Evolutionary conservation across 2,888 invertebrate genomes (phyloP), one percentile per base, ranked within the genome.

Genomic region (Leptopilina drosophilae): DNA sequence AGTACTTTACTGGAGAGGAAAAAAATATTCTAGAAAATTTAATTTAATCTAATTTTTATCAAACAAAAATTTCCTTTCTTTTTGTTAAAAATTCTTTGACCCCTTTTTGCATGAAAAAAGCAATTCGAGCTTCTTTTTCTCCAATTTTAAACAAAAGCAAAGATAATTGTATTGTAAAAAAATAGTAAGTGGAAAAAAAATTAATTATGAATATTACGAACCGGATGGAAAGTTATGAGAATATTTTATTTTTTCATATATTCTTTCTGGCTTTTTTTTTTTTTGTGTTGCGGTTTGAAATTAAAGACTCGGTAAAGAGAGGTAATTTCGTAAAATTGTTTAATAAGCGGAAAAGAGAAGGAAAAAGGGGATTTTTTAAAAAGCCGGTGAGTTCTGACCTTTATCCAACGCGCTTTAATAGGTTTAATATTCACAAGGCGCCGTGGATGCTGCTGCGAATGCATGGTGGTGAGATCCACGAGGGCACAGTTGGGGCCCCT

Each of bases 381-480:
- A 20, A 49, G 12, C 49, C 49, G 53, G 53, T 53, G n/a, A 26
- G 20, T 53, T 56, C 67, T 67, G 67, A 53, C 56, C 56, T n/a
- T 56, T 56, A 73, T 73, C 73, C 33, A 33, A 33, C 33, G n/a
- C n/a, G 73, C 73, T 56, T 33, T 69, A 73, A 73, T 73, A 56
- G 73, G 53, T 73, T 73, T 73, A 73, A 56, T 73, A 73, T 73
- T 73, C 73, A 33, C 33, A 73, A 69, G 69, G 69, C 69, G 69
- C 69, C 33, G 73, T 56, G 56, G 69, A 56, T 56, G 73, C 73
- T 56, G 73, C 73, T 56, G n/a, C 56, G 73, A 73, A 73, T 73
- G 69, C 69, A 69, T 69, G 49, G 42, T 42, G 42, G 42, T 8
- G 20, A 69, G 49, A 69, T 69, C 12, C 69, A 46, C 8, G 49